Evolutionary conservation across 1,140 invertebrate genomes (phyloP), one percentile per base, ranked within the genome.

Genomic region (Carposina sasakii): DNA sequence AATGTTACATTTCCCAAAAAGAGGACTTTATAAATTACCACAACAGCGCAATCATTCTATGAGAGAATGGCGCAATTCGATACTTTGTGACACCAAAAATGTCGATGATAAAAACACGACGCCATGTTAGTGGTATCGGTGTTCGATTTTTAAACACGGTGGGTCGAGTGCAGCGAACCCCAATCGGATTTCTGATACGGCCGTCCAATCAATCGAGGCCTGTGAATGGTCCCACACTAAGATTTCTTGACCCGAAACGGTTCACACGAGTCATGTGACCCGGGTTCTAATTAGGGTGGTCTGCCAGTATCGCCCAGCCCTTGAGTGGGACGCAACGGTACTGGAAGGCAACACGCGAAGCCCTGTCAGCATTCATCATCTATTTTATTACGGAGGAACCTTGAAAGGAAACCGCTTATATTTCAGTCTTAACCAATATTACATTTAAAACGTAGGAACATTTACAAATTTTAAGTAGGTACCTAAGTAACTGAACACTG

Each of bases 101-200:
- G n/a, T n/a, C n/a, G n/a, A n/a, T n/a, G n/a, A n/a, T 54, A 63
- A 56, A 55, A 48, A 47, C 30, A 50, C 9, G 26, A 40, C 28
- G 28, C 34, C 39, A 53, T 48, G 22, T 16, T n/a, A 48, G 51
- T 73, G 68, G 71, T 70, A 76, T 75, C 69, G 67, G 57, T 44
- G 63, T 78, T 71, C 64, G 71, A 75, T 67, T 79, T 66, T 77
- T 68, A 79, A 76, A 81, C 63, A 78, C 77, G 69, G 65, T 73
- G 64, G n/a, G n/a, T 61, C 61, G 73, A 74, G 77, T 77, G 74
- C 76, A 77, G 54, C 70, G 75, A 78, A 75, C 71, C 73, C 74
- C 60, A 61, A 64, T 74, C 52, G 63, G 65, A 71, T 67, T 63
- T 66, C 66, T 46, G 67, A 72, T 69, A 63, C 50, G 54, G 52